Conservation (phyloP, 2,113 vertebrate genomes). For the Esox niger region DNA sequence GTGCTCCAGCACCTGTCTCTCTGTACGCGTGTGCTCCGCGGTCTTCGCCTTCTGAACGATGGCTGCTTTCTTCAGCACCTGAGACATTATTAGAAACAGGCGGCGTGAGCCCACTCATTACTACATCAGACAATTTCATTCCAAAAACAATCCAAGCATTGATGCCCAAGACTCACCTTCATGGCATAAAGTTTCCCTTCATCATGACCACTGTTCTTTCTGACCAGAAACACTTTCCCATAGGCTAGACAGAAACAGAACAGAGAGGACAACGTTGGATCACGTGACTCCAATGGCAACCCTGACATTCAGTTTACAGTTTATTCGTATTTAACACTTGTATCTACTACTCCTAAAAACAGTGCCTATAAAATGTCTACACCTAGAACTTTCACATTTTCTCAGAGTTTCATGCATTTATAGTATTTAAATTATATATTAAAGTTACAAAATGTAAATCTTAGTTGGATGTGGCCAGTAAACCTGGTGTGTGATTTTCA, state of each 20-base stretch:
- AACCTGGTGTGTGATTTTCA: too few species aligned
- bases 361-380: too few species aligned
- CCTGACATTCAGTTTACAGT: too few species aligned
- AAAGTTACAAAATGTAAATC: too few species aligned
- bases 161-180: conserved; percentile 77
- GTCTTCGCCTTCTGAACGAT: conserved; percentile 90
- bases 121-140: background rate
- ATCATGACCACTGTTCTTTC: conserved; percentile 86
- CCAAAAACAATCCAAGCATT: too few species aligned
- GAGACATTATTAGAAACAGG: background rate
- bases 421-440: too few species aligned
- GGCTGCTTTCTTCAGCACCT: conserved; percentile 89
- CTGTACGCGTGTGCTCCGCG: conserved; percentile 86
- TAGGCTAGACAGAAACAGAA: conserved; percentile 75
- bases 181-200: conserved; percentile 86
- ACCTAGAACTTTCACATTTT: too few species aligned
- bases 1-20: conserved; percentile 87
- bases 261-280: background rate
- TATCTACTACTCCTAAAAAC: too few species aligned
- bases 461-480: too few species aligned
- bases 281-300: background rate
- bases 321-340: too few species aligned
- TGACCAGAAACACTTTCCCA: conserved; percentile 90
- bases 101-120: background rate
- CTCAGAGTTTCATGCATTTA: too few species aligned